phyloP scores from a whole-genome alignment of 2,797 vertebrate species.

The Uromys caudimaculatus region DNA sequence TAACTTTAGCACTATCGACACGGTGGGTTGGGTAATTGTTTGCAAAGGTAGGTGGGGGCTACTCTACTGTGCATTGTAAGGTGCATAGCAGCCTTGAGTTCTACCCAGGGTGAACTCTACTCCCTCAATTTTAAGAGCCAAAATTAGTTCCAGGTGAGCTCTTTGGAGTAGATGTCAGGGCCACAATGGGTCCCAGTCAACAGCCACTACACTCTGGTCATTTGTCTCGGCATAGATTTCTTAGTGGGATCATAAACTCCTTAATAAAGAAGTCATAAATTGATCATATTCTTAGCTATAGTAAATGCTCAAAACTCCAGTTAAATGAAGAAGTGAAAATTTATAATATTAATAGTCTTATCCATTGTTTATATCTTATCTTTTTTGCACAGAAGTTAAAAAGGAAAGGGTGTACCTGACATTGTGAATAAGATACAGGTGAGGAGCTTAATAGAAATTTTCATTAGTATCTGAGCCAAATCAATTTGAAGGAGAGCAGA shows the following conservation, averaged over 20 bases:
- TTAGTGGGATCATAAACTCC: background rate
- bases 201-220: background rate
- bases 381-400: conserved; percentile 40
- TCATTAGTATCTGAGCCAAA: conserved; percentile 11
- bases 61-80: fast-evolving
- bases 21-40: background rate
- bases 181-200: background rate
- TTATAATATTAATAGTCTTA: conserved; percentile 13
- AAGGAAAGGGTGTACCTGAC: background rate
- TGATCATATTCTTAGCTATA: conserved; percentile 8
- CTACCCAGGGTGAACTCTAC: background rate
- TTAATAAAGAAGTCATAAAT: conserved; percentile 22
- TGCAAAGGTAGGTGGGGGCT: background rate
- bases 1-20: background rate
- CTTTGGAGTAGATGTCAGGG: background rate
- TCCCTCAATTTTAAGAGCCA: background rate
- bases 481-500: background rate
- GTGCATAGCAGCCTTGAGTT: background rate
- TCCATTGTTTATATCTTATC: background rate
- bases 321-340: conserved; percentile 4
- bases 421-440: background rate
- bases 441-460: background rate
- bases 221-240: background rate
- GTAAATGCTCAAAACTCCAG: conserved; percentile 26
- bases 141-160: background rate